Evolutionary conservation across 1,140 invertebrate genomes (phyloP), one percentile per base, ranked within the genome.

Genomic region (Popillia japonica): DNA sequence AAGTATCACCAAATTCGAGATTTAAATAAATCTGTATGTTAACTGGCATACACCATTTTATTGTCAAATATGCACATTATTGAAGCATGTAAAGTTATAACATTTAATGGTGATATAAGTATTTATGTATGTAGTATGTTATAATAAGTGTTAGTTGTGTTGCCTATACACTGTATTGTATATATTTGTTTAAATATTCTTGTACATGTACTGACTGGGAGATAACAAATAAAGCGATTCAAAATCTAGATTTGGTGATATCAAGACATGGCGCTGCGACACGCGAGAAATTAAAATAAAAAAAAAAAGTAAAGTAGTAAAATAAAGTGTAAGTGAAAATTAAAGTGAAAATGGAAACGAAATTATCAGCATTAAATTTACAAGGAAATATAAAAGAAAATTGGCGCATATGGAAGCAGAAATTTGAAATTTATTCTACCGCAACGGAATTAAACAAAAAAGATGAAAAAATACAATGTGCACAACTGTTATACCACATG

Each of bases 401-500:
- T 40, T 75, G 41, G 41, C 11, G 44, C n/a, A 75, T 17, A 17
- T 75, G 41, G 74, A 40, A 11, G 6, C 74, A 75, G 14, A 75
- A 11, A 23, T 75, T 75, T 48, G 74, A 75, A 55, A 42, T 75
- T 7, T 75, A 75, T 75, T 75, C 74, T 8, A 48, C 41, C n/a
- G 41, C 74, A 17, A 48, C 74, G 0, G 74, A 75, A 6, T 44
- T 48, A 41, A 75, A 42, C 44, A 48, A 44, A 44, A n/a, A 48
- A 48, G n/a, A 48, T 3, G n/a, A 11, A 9, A 48, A 48, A 48
- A 14, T 22, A 11, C 41, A 75, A 75, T 44, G 74, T 44, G 74
- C 40, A 40, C 72, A 72, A 72, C 20, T 48, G 0, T 14, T 44
- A 14, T n/a, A 48, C 11, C 44, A 6, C n/a, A 48, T 9, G 44